A percentile compares a stretch with the other conserved stretches of the same genome.
These are phyloP conservation scores for Archegozetes longisetosus DNA, from an alignment of 1,140 invertebrate species.

Conservation along the genomic window DNA sequence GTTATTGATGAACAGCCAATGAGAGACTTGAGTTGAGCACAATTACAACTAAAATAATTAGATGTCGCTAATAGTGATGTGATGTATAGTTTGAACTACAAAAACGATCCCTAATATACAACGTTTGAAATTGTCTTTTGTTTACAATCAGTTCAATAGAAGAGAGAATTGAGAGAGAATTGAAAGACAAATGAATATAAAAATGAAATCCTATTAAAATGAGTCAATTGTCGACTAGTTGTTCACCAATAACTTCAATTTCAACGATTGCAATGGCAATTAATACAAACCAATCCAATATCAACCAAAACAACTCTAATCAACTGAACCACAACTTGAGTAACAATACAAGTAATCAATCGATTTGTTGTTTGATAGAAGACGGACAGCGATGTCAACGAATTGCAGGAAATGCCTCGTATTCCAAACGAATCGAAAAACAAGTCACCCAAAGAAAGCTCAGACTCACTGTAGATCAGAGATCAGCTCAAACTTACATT, in stretches of 20 bases:
- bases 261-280: background rate
- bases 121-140: too few relatives aligned
- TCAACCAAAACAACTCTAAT: background rate
- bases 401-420: slow-evolving; percentile 83
- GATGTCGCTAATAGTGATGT: too few relatives aligned
- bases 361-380: slow-evolving; percentile 79
- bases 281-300: background rate
- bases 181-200: too few relatives aligned
- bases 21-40: too few relatives aligned
- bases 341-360: background rate
- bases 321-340: too few relatives aligned
- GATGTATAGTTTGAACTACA: too few relatives aligned
- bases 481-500: slow-evolving; percentile 82
- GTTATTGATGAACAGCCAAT: too few relatives aligned
- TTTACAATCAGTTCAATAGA: too few relatives aligned
- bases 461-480: slow-evolving; percentile 67
- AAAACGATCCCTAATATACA: too few relatives aligned
- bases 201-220: too few relatives aligned
- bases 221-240: background rate
- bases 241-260: background rate
- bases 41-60: too few relatives aligned
- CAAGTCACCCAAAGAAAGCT: slow-evolving; percentile 62
- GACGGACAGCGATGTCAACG: slow-evolving; percentile 66
- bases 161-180: too few relatives aligned
- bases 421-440: slow-evolving; percentile 90